A percentile compares a stretch with the other conserved stretches of the same genome.
Conservation (phyloP, 2,113 vertebrate species). For the Phyllostomus hastatus region DNA sequence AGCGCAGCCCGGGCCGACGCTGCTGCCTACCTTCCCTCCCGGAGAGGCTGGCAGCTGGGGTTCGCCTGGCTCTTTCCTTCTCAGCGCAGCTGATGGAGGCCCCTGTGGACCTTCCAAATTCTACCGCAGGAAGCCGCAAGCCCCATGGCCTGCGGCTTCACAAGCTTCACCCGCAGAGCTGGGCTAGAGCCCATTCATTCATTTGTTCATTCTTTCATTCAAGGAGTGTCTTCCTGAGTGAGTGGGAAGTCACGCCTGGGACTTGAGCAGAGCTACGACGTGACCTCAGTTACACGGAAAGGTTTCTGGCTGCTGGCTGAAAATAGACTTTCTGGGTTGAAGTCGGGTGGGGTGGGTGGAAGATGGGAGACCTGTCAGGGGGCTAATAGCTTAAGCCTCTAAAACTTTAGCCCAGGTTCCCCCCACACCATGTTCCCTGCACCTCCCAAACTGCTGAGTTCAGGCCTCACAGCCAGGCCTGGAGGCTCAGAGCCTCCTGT, state of each 20-base stretch:
- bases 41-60: neutral
- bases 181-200: neutral
- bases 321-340: neutral
- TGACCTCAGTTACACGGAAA: neutral
- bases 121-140: neutral
- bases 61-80: neutral
- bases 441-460: neutral
- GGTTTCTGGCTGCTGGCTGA: neutral
- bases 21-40: slow-evolving; percentile 40
- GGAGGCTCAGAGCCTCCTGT: neutral
- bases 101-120: neutral
- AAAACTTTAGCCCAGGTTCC: neutral
- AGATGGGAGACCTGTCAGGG: neutral
- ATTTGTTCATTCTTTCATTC: neutral
- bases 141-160: neutral
- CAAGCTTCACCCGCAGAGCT: neutral
- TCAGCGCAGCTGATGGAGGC: neutral
- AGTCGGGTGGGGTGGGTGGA: neutral
- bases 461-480: neutral
- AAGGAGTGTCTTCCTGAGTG: neutral
- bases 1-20: neutral
- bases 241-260: neutral
- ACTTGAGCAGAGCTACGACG: neutral
- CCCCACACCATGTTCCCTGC: neutral
- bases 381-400: neutral